Evolutionary conservation across 2,888 invertebrate species (phyloP), one percentile per base, ranked within the genome.

Genomic region (Zygogramma bicolorata): DNA sequence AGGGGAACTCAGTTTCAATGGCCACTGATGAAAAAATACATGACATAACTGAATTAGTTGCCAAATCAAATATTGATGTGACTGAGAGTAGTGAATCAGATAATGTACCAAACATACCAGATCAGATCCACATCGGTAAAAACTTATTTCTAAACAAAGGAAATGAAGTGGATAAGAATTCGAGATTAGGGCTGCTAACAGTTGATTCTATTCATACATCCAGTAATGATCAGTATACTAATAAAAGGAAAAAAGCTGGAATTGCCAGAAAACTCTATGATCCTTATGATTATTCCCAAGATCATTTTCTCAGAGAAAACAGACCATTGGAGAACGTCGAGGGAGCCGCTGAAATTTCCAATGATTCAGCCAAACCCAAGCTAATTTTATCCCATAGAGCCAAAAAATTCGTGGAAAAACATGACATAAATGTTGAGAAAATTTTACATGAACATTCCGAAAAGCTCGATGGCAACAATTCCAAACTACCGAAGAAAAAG

Each of bases 231-330:
- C n/a, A n/a, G n/a, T n/a, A 49, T 29, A 40, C 60, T 8, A 27
- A 25, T 31, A 31, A 31, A 15, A 58, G n/a, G 25, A 57, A 38
- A 49, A 57, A 42, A 57, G 34, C 31, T 5, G 72, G 57, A 34
- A 71, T 42, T 60, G 29, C 59, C 4, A 73, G 80, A 53, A 77
- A 74, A 71, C 70, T 83, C 6, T 83, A 81, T 68, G 78, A 82
- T 73, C 83, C 83, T 13, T 70, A 74, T 20, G 72, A 79, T 59
- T 73, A 15, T 20, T 27, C 71, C 18, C 62, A 34, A 34, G 29
- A 68, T 13, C 4, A 65, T 1, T 46, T 63, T 13, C 31, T 42
- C 20, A 73, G 68, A 38, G 80, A 81, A 61, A 79, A 82, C 20
- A 34, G 73, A 60, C 80, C 82, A 3, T 2, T 59, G 46, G 81